These are phyloP conservation scores for Tangachromis dhanisi DNA, from an alignment of 2,113 vertebrate species.

Conservation along the genomic window DNA sequence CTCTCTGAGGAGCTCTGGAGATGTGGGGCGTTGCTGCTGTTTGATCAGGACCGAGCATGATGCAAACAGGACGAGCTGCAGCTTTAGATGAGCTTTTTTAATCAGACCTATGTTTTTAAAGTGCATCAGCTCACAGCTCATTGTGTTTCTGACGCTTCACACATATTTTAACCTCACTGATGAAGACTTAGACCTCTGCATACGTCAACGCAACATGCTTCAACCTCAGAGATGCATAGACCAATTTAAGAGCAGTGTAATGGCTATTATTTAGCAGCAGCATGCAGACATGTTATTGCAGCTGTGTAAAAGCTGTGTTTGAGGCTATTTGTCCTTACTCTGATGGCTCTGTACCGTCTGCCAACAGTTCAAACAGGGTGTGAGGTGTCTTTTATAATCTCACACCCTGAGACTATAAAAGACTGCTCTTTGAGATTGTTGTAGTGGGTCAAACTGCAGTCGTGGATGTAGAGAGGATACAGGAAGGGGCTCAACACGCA, in stretches of 20 bases:
- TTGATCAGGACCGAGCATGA: rapidly evolving
- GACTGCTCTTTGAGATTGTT: too few species aligned
- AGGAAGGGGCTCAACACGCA: too few species aligned
- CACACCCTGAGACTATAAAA: too few species aligned
- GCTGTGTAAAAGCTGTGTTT: neutral
- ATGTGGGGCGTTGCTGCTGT: rapidly evolving
- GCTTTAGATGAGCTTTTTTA: neutral
- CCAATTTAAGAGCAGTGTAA: rapidly evolving
- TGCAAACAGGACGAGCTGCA: neutral
- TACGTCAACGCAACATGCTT: rapidly evolving
- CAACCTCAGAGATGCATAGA: rapidly evolving
- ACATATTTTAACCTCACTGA: neutral
- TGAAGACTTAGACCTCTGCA: rapidly evolving
- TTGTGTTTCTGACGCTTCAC: rapidly evolving
- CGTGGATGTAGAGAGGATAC: too few species aligned
- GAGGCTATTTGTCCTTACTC: neutral
- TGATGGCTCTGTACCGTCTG: neutral
- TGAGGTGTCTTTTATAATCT: neutral
- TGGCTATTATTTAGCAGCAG: rapidly evolving
- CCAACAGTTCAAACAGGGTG: neutral
- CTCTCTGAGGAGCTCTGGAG: neutral
- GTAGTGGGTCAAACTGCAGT: too few species aligned
- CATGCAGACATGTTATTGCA: neutral
- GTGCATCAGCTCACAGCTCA: neutral
- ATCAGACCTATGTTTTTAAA: neutral